Base-by-base conservation (phyloP, 2,888 invertebrate genomes). In the Megamerina dolium region DNA sequence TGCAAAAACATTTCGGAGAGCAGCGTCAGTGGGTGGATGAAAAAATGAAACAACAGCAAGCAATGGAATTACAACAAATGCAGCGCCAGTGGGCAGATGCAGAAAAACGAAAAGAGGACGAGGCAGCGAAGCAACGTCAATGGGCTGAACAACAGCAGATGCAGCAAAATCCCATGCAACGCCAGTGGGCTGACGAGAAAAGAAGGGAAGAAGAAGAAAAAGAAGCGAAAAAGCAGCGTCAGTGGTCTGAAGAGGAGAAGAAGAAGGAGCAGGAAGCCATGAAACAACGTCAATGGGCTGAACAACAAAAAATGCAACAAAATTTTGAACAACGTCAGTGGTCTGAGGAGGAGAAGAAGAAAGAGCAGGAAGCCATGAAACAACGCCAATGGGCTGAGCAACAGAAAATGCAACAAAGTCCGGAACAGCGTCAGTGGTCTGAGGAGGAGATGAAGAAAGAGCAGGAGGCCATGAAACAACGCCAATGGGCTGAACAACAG, bases 61-160 rank as follows among this genome's bases (percentile, higher is more conserved):
- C 46, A n/a, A n/a, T n/a, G n/a, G n/a, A n/a, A n/a, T n/a, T n/a
- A n/a, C n/a, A 26, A n/a, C 13, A 31, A 27, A n/a, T 27, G 26
- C 43, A 43, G 21, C 38, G 41, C 2, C 46, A 48, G 37, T 38
- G 38, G 50, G 17, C 18, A 5, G 46, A 48, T 18, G 13, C 30
- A 23, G 12, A 31, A n/a, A 29, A 21, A 20, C 17, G 40, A 26
- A 29, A 46, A 23, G 23, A 21, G 6, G 6, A 23, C 23, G 23
- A 13, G 16, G 16, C 26, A 10, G 2, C 49, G 41, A 29, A n/a
- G 20, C 37, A 42, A 30, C 36, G 37, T 5, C 35, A 50, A 35
- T 36, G 39, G 40, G 34, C 19, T 5, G 40, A 45, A 19, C 32
- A 29, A 21, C 12, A 43, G 10, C 3, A 30, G 9, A 26, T 6